A percentile compares a stretch with the other conserved stretches of the same genome.
phyloP scores from a whole-genome alignment of 2,888 invertebrate species.

The Autographa pulchrina region DNA sequence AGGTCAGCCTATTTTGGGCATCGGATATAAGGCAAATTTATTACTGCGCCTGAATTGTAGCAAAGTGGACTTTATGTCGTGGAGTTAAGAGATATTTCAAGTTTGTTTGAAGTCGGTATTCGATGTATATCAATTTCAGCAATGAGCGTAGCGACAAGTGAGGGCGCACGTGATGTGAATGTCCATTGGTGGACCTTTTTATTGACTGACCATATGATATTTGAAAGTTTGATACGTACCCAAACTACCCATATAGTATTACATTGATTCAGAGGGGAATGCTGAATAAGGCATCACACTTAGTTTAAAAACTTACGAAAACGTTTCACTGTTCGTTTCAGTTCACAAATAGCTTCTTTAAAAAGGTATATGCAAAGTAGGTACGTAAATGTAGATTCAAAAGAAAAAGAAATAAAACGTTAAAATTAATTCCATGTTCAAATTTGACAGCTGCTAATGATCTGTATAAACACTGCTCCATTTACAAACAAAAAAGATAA shows the following conservation, averaged over 20 bases:
- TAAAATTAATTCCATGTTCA: slow-evolving; percentile 41
- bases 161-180: slow-evolving; percentile 84
- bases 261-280: slow-evolving; percentile 30
- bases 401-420: slow-evolving; percentile 24
- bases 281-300: neutral
- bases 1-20: slow-evolving; percentile 70
- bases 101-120: slow-evolving; percentile 58
- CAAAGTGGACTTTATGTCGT: slow-evolving; percentile 64
- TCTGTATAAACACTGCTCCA: slow-evolving; percentile 45
- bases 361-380: neutral
- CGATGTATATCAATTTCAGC: slow-evolving; percentile 87
- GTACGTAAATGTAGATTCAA: neutral
- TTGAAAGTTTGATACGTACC: slow-evolving; percentile 60
- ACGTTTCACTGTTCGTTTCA: neutral
- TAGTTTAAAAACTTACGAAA: neutral
- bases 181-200: slow-evolving; percentile 79
- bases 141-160: slow-evolving; percentile 83
- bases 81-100: slow-evolving; percentile 54
- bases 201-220: slow-evolving; percentile 82
- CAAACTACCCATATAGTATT: slow-evolving; percentile 39
- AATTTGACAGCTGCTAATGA: slow-evolving; percentile 46
- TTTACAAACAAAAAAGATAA: slow-evolving; percentile 47
- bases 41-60: slow-evolving; percentile 26
- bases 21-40: slow-evolving; percentile 36
- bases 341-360: neutral